Conservation (phyloP, 2,113 vertebrate species). For the Scalopus aquaticus region DNA sequence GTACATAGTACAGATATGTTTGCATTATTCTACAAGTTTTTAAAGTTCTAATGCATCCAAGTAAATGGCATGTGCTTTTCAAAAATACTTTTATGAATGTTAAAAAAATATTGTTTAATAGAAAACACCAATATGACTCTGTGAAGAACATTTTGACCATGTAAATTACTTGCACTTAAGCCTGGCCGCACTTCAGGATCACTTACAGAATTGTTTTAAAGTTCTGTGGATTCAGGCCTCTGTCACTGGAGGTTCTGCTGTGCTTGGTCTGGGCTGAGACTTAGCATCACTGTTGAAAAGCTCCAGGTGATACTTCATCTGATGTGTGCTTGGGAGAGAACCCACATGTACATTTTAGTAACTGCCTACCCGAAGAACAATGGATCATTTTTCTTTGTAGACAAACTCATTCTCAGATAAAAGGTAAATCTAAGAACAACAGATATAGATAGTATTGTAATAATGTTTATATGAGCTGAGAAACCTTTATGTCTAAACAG, state of each 20-base stretch:
- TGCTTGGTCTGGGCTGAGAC: neutral
- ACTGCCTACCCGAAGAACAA: neutral
- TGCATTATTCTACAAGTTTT: neutral
- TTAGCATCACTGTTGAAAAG: neutral
- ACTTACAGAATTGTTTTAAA: neutral
- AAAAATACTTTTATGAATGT: neutral
- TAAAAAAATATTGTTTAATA: neutral
- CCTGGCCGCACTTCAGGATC: neutral
- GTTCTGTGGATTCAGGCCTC: neutral
- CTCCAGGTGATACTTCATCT: neutral
- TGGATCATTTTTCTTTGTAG: neutral
- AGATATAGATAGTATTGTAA: neutral
- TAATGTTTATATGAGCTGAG: slow-evolving; percentile 34
- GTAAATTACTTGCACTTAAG: neutral
- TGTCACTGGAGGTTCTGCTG: neutral
- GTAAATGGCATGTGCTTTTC: neutral
- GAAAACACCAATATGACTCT: neutral
- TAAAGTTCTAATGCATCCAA: slow-evolving; percentile 12
- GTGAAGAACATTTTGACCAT: neutral
- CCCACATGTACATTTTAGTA: neutral
- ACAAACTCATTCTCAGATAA: slow-evolving; percentile 39
- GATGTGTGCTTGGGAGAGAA: neutral
- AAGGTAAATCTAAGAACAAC: neutral
- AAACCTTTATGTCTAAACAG: neutral
- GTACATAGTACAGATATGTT: neutral